Evolutionary conservation across 2,888 invertebrate genomes (phyloP), one percentile per base, ranked within the genome.

Genomic region (Limnephilus auricula): DNA sequence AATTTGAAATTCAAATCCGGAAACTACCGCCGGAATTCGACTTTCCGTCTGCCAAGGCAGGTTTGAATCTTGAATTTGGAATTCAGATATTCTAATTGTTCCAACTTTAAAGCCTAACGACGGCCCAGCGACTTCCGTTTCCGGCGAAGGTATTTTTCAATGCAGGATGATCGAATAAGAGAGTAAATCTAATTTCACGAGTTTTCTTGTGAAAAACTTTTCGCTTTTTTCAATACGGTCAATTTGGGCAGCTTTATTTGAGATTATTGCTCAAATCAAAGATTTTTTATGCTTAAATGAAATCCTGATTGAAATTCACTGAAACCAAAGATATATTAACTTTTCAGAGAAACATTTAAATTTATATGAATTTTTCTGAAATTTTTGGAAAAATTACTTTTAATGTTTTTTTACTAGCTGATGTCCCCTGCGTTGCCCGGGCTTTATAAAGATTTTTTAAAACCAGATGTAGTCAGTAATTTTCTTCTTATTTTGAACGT

Each of bases 1-100:
- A 85, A 85, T 85, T 85, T 85, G 85, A 85, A 85, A 45, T 85
- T 85, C 85, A 85, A 85, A 85, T 85, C 45, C 85, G 85, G 85
- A 85, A 85, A 85, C 45, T 85, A 40, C 40, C 45, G 85, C 45
- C 85, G 40, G 85, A 40, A 18, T 32, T 34, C 45, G 85, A 45
- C 45, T 40, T 30, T 25, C 82, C 85, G 40, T 9, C 40, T n/a
- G 34, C 5, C 37, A 45, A 18, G 85, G 85, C 5, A 85, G 85
- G 40, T 85, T 85, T 85, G 85, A 85, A 45, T 85, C 45, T 85
- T 30, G 40, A 85, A 85, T 85, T 85, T 30, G 45, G 65, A 65
- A 65, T 65, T 65, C 25, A n/a, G 30, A 85, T 40, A 85, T 85
- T 85, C 45, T 85, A 85, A 85, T 85, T 85, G 85, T 34, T 85